phyloP scores from a whole-genome alignment of 2,113 vertebrate genomes.

The Neolamprologus variostigma region DNA sequence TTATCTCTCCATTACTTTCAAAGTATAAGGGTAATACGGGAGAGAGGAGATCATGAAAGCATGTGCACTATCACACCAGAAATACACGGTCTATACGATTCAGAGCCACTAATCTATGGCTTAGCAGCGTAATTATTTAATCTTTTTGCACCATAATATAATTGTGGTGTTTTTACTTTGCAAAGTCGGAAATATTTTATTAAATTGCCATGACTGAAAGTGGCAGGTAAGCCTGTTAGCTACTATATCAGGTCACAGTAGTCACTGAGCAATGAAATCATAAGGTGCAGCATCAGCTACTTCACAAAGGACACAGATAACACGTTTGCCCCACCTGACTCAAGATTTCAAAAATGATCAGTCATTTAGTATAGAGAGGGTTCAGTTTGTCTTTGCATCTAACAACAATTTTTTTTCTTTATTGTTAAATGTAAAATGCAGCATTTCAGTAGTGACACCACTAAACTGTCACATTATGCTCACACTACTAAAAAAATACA shows the following conservation, averaged over 20 bases:
- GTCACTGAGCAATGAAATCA: background rate
- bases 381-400: background rate
- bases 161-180: background rate
- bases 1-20: conserved; percentile 73
- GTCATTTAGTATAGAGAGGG: background rate
- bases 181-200: background rate
- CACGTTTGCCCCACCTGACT: background rate
- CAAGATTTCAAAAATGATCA: background rate
- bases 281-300: conserved; percentile 13
- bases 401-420: background rate
- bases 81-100: background rate
- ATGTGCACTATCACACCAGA: background rate
- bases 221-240: conserved; percentile 33
- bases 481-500: background rate
- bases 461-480: background rate
- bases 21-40: conserved; percentile 66
- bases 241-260: conserved; percentile 7
- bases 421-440: background rate
- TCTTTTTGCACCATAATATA: background rate
- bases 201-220: conserved; percentile 1
- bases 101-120: background rate
- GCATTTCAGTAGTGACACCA: background rate
- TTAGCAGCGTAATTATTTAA: background rate
- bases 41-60: background rate
- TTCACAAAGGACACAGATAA: background rate